Evolutionary conservation across 23 tunicate genomes (phyloP).

Genomic region (Trididemnum miniatum): DNA sequence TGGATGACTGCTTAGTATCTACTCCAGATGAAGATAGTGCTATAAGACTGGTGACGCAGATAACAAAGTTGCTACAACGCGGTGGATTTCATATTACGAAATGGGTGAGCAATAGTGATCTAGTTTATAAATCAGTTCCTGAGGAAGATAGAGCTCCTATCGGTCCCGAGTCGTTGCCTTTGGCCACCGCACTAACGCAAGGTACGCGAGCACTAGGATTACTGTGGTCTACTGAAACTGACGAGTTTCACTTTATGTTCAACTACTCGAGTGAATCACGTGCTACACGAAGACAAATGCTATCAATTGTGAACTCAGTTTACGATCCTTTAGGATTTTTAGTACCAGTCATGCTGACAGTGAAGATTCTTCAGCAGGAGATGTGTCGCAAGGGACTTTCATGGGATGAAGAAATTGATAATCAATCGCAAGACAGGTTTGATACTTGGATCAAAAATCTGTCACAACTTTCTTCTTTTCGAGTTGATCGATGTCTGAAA

Average conservation of each 20-base stretch:
- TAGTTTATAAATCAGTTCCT: no score
- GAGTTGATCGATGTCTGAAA: no score
- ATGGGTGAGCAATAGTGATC: no score
- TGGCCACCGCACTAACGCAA: background rate
- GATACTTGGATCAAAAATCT: background rate
- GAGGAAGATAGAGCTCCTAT: background rate
- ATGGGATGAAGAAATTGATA: no score
- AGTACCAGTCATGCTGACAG: no score
- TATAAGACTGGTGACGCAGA: background rate
- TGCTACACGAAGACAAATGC: background rate
- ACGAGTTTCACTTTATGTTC: no score
- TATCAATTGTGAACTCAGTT: slow-evolving; percentile 24
- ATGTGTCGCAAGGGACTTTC: no score
- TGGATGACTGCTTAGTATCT: slow-evolving; percentile 38
- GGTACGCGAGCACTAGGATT: background rate
- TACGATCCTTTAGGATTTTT: slow-evolving; percentile 40
- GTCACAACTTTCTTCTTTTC: no score
- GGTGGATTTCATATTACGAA: slow-evolving; percentile 29
- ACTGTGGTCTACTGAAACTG: background rate
- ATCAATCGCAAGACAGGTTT: background rate
- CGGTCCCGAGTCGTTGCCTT: background rate
- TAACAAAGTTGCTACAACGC: background rate
- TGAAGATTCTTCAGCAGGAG: no score
- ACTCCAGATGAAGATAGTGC: no score
- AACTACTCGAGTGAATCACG: background rate